phyloP scores from a whole-genome alignment of 2,797 vertebrate genomes.

The Linurgus olivaceus region DNA sequence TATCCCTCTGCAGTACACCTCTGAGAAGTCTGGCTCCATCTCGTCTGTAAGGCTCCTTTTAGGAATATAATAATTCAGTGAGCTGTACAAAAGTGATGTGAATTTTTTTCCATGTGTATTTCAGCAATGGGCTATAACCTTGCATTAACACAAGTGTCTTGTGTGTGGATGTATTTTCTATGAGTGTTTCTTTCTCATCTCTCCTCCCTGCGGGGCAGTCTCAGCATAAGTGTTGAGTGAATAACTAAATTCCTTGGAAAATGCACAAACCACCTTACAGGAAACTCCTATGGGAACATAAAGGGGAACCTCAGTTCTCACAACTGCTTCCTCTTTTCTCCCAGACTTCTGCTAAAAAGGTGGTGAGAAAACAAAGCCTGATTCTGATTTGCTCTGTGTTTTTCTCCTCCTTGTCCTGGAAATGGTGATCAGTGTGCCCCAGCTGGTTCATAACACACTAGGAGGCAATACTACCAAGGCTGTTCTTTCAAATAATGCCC shows the following conservation, averaged over 20 bases:
- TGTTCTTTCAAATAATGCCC: background rate
- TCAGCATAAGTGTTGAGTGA: background rate
- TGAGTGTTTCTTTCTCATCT: background rate
- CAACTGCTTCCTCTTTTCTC: conserved; percentile 12
- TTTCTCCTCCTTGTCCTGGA: background rate
- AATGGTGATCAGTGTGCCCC: background rate
- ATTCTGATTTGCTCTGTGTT: background rate
- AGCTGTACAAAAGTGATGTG: background rate
- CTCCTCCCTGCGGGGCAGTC: background rate
- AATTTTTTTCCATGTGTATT: background rate
- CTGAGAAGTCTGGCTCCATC: background rate
- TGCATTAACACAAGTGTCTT: background rate
- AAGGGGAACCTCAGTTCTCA: conserved; percentile 5
- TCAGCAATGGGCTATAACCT: background rate
- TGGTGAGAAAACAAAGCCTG: background rate
- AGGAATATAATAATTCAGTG: background rate
- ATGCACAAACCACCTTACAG: background rate
- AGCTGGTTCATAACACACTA: background rate
- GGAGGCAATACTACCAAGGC: background rate
- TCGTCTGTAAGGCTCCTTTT: background rate
- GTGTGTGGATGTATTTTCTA: background rate
- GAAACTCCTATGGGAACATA: background rate
- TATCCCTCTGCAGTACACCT: background rate
- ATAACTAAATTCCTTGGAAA: conserved; percentile 43
- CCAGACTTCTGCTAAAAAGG: background rate